Conservation (phyloP, 2,888 invertebrate species). For the Gerris lacustris region DNA sequence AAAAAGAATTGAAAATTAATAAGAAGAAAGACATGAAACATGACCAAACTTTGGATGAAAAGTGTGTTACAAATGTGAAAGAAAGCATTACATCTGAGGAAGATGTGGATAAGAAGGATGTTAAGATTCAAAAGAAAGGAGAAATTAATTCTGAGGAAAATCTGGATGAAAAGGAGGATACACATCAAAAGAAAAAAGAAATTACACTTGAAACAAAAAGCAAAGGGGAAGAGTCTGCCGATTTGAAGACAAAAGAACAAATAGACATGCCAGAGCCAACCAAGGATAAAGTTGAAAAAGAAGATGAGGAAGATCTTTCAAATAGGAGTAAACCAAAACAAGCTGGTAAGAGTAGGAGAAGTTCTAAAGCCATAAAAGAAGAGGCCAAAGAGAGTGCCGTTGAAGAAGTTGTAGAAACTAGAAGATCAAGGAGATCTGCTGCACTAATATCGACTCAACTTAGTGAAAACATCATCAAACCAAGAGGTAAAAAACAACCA, state of each 20-base stretch:
- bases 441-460: not conserved
- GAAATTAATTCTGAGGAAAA: conserved; percentile 18
- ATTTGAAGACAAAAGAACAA: conserved; percentile 25
- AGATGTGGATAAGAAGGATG: conserved; percentile 16
- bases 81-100: conserved; percentile 10
- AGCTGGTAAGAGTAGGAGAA: not conserved
- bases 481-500: not conserved
- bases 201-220: not conserved
- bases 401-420: not conserved
- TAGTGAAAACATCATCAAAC: not conserved
- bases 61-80: too few relatives aligned
- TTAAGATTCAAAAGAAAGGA: conserved; percentile 29
- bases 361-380: not conserved
- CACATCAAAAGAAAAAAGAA: conserved; percentile 8
- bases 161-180: not conserved
- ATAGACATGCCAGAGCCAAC: conserved; percentile 23
- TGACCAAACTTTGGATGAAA: too few relatives aligned
- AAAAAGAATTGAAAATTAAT: too few relatives aligned
- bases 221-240: conserved; percentile 17
- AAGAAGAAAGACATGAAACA: too few relatives aligned
- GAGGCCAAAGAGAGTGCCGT: not conserved
- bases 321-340: not conserved
- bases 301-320: not conserved
- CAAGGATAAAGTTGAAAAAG: conserved; percentile 2
- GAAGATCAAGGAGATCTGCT: not conserved